Conservation (phyloP, 2,888 invertebrate species). For the Thymelicus acteon region DNA sequence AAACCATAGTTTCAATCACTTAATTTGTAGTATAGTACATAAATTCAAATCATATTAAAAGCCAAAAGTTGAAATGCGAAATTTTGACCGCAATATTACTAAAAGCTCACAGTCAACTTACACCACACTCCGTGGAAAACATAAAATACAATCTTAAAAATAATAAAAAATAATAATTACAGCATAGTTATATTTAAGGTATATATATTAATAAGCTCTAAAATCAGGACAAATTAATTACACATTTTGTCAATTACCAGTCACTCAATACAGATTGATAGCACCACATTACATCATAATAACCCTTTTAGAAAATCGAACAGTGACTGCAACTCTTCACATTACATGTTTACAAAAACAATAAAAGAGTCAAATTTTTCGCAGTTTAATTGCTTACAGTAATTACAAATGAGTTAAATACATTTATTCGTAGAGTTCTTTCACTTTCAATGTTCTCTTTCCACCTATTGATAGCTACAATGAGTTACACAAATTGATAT, state of each 20-base stretch:
- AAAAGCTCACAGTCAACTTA: slow-evolving; percentile 53
- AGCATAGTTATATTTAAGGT: slow-evolving; percentile 74
- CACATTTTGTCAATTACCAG: slow-evolving; percentile 71
- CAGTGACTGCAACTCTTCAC: slow-evolving; percentile 59
- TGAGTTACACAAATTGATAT: slow-evolving; percentile 38
- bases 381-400: slow-evolving; percentile 35
- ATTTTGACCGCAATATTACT: slow-evolving; percentile 50
- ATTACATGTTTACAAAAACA: slow-evolving; percentile 40
- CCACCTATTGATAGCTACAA: slow-evolving; percentile 40
- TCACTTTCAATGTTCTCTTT: slow-evolving; percentile 56
- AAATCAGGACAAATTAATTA: slow-evolving; percentile 80
- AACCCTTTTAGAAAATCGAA: slow-evolving; percentile 58
- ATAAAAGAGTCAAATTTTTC: slow-evolving; percentile 38
- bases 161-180: slow-evolving; percentile 79
- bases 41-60: slow-evolving; percentile 62
- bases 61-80: slow-evolving; percentile 57
- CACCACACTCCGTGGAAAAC: slow-evolving; percentile 57
- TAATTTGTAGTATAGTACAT: slow-evolving; percentile 71
- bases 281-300: slow-evolving; percentile 75
- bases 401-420: slow-evolving; percentile 41
- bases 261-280: slow-evolving; percentile 74
- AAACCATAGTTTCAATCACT: slow-evolving; percentile 71
- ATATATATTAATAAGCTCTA: slow-evolving; percentile 84
- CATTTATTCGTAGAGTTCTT: slow-evolving; percentile 49
- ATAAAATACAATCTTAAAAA: slow-evolving; percentile 74